Percentiles rank a stretch among this genome's conserved stretches.
Conservation (phyloP, 2,888 invertebrate species). For the Ophion ventricosus region DNA sequence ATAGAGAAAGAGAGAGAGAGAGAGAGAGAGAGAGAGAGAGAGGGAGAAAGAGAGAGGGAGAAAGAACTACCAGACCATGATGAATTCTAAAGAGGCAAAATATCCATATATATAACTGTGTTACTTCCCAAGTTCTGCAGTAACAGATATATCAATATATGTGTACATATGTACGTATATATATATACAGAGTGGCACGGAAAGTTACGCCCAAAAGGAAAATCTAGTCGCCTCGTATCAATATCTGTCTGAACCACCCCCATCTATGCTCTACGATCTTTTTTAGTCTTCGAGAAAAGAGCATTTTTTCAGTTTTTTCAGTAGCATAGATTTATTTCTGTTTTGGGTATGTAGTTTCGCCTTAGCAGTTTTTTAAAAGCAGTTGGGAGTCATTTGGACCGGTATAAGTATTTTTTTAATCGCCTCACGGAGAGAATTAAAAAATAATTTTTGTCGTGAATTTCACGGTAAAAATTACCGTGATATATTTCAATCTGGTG, state of each 20-base stretch:
- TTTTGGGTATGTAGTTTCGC: no score
- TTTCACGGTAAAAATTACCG: no score
- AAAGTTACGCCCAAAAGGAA: slow-evolving; percentile 1
- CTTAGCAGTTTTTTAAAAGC: no score
- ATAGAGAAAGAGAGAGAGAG: neutral
- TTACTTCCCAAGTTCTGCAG: slow-evolving; percentile 26
- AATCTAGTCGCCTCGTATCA: neutral
- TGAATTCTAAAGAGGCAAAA: slow-evolving; percentile 60
- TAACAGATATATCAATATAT: slow-evolving; percentile 1
- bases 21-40: no score
- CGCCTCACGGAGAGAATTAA: no score
- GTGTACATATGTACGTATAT: neutral
- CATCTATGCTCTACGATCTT: neutral
- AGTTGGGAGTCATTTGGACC: no score
- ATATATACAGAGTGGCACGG: slow-evolving; percentile 4
- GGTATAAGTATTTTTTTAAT: no score
- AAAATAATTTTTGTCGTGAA: no score
- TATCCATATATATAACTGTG: slow-evolving; percentile 19
- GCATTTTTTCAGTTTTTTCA: neutral
- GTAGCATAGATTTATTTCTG: no score
- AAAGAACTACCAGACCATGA: slow-evolving; percentile 39
- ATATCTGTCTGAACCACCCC: neutral
- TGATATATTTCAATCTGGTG: no score
- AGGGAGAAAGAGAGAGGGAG: neutral
- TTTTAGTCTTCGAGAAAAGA: neutral